A percentile compares a stretch with the other conserved stretches of the same genome.
Conservation (phyloP, 30 jellyfish, hydroid and myxozoan genomes). For the Pseudorhiza aurosa region DNA sequence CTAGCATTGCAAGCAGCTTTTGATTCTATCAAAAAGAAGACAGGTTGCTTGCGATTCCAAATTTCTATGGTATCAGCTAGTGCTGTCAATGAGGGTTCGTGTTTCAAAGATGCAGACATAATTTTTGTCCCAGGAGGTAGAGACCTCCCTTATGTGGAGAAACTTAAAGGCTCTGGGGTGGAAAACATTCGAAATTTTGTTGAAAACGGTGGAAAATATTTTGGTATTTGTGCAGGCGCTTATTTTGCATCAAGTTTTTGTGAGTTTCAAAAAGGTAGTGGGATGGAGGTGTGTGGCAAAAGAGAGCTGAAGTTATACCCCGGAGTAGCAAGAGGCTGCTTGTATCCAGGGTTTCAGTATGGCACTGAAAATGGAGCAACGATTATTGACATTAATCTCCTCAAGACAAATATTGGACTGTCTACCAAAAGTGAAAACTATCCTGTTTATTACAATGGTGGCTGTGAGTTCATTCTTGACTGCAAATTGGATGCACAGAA, state of each 20-base stretch:
- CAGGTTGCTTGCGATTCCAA: background rate
- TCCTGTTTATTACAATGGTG: constrained; percentile 86
- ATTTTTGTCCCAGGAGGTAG: constrained; percentile 91
- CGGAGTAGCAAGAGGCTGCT: constrained; percentile 84
- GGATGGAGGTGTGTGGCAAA: constrained; percentile 74
- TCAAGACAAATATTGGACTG: background rate
- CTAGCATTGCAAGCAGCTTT: constrained; percentile 27
- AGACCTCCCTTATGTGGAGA: constrained; percentile 76
- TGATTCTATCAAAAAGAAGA: background rate
- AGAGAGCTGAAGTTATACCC: constrained; percentile 67
- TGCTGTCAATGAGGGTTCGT: constrained; percentile 1
- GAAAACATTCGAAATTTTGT: constrained; percentile 38
- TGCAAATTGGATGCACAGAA: background rate
- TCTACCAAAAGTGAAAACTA: background rate
- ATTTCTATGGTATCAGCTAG: constrained; percentile 19
- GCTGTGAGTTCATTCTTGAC: constrained; percentile 88
- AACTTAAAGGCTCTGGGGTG: constrained; percentile 48
- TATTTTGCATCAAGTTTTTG: constrained; percentile 74
- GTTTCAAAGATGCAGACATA: constrained; percentile 37
- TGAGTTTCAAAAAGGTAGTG: constrained; percentile 73
- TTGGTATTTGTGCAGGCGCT: constrained; percentile 97
- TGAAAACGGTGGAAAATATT: constrained; percentile 74
- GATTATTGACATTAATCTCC: constrained; percentile 41
- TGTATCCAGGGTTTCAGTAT: constrained; percentile 86
- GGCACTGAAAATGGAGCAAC: constrained; percentile 68